A percentile compares a stretch with the other conserved stretches of the same genome.
These are phyloP conservation scores for Malurus cyaneus DNA, from an alignment of 2,113 vertebrate species.

Conservation along the genomic window DNA sequence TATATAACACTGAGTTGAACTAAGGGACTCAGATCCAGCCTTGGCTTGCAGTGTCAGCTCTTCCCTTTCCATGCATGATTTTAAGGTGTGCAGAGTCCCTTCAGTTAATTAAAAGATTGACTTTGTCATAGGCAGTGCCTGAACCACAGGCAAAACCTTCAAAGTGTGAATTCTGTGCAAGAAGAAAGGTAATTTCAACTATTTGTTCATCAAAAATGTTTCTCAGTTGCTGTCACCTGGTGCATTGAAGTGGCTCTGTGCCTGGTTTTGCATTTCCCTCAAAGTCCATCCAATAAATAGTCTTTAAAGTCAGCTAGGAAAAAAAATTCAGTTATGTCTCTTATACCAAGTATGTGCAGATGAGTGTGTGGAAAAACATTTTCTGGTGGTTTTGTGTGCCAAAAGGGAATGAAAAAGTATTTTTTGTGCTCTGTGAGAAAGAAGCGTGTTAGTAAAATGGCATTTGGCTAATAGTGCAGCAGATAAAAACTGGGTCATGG, in stretches of 20 bases:
- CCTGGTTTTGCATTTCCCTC: not conserved
- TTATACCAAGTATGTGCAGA: not conserved
- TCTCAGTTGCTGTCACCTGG: not conserved
- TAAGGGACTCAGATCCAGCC: not conserved
- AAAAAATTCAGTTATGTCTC: not conserved
- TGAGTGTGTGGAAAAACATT: not conserved
- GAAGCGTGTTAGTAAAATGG: not conserved
- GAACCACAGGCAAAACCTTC: not conserved
- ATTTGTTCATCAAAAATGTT: conserved; percentile 1
- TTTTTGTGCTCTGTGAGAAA: not conserved
- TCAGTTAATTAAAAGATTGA: conserved; percentile 36
- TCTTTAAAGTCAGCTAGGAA: not conserved
- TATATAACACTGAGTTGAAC: accelerated
- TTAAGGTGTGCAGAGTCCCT: not conserved
- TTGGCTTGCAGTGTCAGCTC: not conserved
- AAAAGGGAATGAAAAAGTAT: not conserved
- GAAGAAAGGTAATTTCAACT: not conserved
- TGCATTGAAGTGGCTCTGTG: not conserved
- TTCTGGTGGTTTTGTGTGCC: not conserved
- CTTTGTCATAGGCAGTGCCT: not conserved
- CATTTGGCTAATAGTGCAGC: not conserved
- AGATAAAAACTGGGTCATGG: not conserved
- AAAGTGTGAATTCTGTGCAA: not conserved
- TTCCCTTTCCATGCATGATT: not conserved
- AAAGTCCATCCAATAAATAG: not conserved